phyloP scores from a whole-genome alignment of 1,140 invertebrate genomes.

The Forficula auricularia region DNA sequence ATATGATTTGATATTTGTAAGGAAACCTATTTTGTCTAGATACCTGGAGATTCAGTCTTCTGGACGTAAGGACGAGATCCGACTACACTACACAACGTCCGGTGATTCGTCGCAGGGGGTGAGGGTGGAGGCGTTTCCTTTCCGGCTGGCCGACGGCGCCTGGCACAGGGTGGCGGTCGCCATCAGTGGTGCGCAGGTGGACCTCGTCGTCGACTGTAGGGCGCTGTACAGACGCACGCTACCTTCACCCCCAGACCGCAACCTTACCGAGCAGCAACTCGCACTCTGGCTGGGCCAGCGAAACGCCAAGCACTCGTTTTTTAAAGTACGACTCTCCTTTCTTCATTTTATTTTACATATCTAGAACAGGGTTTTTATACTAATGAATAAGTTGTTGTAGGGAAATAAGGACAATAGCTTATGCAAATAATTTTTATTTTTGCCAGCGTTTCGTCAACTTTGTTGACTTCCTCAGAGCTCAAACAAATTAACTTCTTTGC shows the following conservation, averaged over 20 bases:
- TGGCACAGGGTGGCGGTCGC: conserved; percentile 74
- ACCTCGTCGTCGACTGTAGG: conserved; percentile 70
- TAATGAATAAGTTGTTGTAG: no score
- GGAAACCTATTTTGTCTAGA: conserved; percentile 37
- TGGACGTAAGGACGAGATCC: conserved; percentile 67
- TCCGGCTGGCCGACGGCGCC: conserved; percentile 60
- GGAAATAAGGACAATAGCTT: no score
- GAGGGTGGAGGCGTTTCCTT: conserved; percentile 70
- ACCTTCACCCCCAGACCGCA: conserved; percentile 44
- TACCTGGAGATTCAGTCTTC: conserved; percentile 82
- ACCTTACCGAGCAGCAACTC: conserved; percentile 49
- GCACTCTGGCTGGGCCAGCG: conserved; percentile 74
- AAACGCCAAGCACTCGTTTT: conserved; percentile 64
- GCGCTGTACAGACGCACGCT: conserved; percentile 59
- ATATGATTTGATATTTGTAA: no score
- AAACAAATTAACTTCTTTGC: no score
- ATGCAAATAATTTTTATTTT: no score
- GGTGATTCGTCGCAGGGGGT: conserved; percentile 22
- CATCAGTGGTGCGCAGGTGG: conserved; percentile 62
- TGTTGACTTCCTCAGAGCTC: no score
- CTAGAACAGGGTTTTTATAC: no score
- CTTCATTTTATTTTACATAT: no score
- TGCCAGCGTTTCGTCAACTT: no score
- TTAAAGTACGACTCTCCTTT: conserved; percentile 44
- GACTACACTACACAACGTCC: conserved; percentile 47